Base-by-base conservation (phyloP, 2,113 vertebrate species). In the Nettapus auritus region DNA sequence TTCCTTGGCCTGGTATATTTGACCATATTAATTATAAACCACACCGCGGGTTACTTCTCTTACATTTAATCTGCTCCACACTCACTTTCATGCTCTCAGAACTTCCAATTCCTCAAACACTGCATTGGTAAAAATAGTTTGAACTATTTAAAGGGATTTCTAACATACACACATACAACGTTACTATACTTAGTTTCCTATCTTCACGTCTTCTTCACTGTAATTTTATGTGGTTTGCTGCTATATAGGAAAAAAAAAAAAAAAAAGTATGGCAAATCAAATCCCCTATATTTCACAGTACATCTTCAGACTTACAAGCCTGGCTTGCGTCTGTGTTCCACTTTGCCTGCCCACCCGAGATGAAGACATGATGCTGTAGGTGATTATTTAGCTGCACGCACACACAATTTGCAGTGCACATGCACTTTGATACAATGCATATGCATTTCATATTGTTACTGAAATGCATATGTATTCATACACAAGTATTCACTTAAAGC, bases 271-370 rank as follows among this genome's bases (percentile, higher is more conserved):
- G 9, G 63, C 31, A 38, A 70, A 71, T 42, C 50, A 34, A 33
- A 16, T 11, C 23, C 31, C 3, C 22, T 14, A 0, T 6, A 20
- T n/a, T 64, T 48, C 36, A 42, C 2, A 13, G 36, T 0, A 9
- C 56, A 4, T 13, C 67, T 38, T 44, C 60, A 69, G 42, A 7
- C 7, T 20, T 2, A 5, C 0, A 17, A 60, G 19, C 69, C 57
- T 21, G n/a, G 36, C 26, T 38, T 3, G 9, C 0, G 0, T 1
- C 4, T 6, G 0, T 0, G 8, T 31, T 50, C 36, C 1, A 1
- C 59, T 48, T 14, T 10, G 17, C 25, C 29, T 3, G 14, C 50
- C 36, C 9, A 6, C 34, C 85, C 6, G 18, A 20, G 73, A 9
- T 1, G 46, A 25, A 7, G 28, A 8, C 14, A 2, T 0, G 31